phyloP scores from a whole-genome alignment of 1,140 invertebrate genomes.

The Drosophila melanogaster region Release_6_plus_ISO1_MT NT_037436.4:1277001-1277500 shows the following conservation, averaged over 20 bases:
- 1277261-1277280: too few relatives aligned
- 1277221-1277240: too few relatives aligned
- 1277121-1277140: conserved; percentile 20
- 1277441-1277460: conserved; percentile 42
- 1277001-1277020: conserved; percentile 59
- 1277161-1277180: background rate
- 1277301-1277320: too few relatives aligned
- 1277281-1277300: too few relatives aligned
- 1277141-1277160: background rate
- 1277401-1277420: conserved; percentile 19
- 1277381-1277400: conserved; percentile 32
- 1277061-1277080: conserved; percentile 43
- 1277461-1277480: conserved; percentile 13
- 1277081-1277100: conserved; percentile 30
- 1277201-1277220: too few relatives aligned
- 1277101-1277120: conserved; percentile 8
- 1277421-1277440: conserved; percentile 21
- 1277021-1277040: conserved; percentile 56
- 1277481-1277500: conserved; percentile 28
- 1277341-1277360: background rate
- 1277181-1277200: too few relatives aligned
- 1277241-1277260: too few relatives aligned
- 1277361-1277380: background rate
- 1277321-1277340: too few relatives aligned
- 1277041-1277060: conserved; percentile 9